A percentile compares a stretch with the other conserved stretches of the same genome.
Conservation (phyloP, 2,113 vertebrate species). For the Paradisaea rubra region DNA sequence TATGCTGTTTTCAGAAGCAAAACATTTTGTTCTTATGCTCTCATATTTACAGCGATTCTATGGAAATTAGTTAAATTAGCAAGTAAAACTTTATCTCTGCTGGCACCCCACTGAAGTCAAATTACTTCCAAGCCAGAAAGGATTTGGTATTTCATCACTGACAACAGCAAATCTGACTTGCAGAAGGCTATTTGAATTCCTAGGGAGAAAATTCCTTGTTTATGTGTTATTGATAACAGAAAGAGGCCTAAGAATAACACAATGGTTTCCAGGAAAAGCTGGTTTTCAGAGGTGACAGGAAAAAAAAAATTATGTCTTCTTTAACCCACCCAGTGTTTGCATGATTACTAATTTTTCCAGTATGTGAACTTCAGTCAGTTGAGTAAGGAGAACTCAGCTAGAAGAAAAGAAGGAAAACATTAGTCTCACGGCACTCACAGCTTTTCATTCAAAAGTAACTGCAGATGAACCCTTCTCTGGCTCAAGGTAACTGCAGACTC, state of each 20-base stretch:
- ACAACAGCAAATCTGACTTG: not conserved
- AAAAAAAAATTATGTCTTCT: not conserved
- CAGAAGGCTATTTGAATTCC: not conserved
- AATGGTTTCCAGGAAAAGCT: not conserved
- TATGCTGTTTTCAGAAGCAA: not conserved
- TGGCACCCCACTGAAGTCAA: not conserved
- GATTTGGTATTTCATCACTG: not conserved
- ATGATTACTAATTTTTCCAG: not conserved
- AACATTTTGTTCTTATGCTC: not conserved
- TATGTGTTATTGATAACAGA: not conserved
- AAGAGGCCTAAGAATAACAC: not conserved
- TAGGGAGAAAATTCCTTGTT: not conserved
- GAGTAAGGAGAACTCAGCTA: constrained; percentile 79
- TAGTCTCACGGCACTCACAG: not conserved
- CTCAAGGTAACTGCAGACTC: not conserved
- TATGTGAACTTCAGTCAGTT: constrained; percentile 58
- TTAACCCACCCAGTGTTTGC: not conserved
- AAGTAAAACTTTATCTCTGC: not conserved
- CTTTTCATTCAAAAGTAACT: not conserved
- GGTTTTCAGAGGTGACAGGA: constrained; percentile 9
- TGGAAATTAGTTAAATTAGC: not conserved
- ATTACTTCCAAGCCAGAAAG: not conserved
- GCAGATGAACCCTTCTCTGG: not conserved
- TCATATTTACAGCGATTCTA: not conserved
- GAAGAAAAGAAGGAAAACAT: constrained; percentile 50